Evolutionary conservation across 1,140 invertebrate species (phyloP), one percentile per base, ranked within the genome.

Genomic region (Aphelenchoides avenae): DNA sequence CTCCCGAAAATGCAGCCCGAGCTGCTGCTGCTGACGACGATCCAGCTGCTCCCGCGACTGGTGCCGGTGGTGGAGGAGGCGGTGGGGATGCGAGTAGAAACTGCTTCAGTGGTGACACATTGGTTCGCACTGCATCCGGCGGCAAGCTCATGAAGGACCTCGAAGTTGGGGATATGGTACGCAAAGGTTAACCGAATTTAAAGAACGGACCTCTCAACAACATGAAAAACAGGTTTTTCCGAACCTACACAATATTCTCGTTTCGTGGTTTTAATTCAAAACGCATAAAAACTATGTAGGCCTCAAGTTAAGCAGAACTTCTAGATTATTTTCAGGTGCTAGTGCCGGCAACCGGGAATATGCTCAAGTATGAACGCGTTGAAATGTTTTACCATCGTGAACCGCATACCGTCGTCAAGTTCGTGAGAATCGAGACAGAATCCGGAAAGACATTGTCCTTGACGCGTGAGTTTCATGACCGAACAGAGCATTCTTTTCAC

Each of bases 371-470:
- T 51, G 66, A 68, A 52, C 64, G 64, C 20, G 63, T 68, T 18
- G 66, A 70, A 40, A 48, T 68, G 57, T 68, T 68, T 30, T 68
- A 68, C 37, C 66, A 68, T 39, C 53, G 62, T 26, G 61, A 68
- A 27, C 66, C 68, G 15, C 49, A 68, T 27, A 63, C 59, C 11
- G 18, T 15, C 29, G 52, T 39, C 6, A 30, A 51, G 30, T 68
- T 68, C 29, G 18, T 68, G 29, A 39, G 48, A 30, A 48, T 68
- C 9, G 48, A 60, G 27, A 68, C 66, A 4, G 52, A 62, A 37
- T 18, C 40, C 3, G 68, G 68, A 18, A 68, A 71, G 49, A 55
- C 22, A 13, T 46, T 68, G 26, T 53, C 64, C n/a, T 33, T 68
- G 26, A 68, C 66, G 24, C 43, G 66, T 68, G 41, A 9, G 33